A percentile compares a stretch with the other conserved stretches of the same genome.
These are phyloP conservation scores for Heteromyza rotundicornis DNA, from an alignment of 2,888 invertebrate species.

Conservation along the genomic window DNA sequence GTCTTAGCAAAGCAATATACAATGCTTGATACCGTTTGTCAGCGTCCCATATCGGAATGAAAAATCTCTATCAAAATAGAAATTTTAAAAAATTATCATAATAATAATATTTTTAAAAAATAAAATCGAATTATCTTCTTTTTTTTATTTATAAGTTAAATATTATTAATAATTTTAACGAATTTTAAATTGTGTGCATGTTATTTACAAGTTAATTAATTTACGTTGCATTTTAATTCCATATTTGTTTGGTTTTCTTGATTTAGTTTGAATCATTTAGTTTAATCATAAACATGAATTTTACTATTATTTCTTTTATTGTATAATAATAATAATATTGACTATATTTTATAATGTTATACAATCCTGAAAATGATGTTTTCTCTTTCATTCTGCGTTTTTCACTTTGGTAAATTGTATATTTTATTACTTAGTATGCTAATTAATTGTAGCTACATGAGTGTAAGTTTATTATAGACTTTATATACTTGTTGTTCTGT, in stretches of 20 bases:
- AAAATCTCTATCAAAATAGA: too few relatives aligned
- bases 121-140: slow-evolving; percentile 26
- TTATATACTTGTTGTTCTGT: neutral
- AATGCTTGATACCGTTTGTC: too few relatives aligned
- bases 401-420: slow-evolving; percentile 31
- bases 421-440: slow-evolving; percentile 48
- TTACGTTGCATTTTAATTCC: slow-evolving; percentile 19
- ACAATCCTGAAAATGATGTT: slow-evolving; percentile 49
- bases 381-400: slow-evolving; percentile 1
- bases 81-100: too few relatives aligned
- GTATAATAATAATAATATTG: slow-evolving; percentile 31
- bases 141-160: slow-evolving; percentile 14
- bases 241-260: slow-evolving; percentile 20
- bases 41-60: too few relatives aligned
- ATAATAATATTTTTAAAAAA: slow-evolving; percentile 38
- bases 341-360: slow-evolving; percentile 48
- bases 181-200: slow-evolving; percentile 34
- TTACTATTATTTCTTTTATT: slow-evolving; percentile 15
- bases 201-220: slow-evolving; percentile 38
- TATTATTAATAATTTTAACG: neutral
- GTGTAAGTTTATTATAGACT: slow-evolving; percentile 27
- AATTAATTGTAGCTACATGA: slow-evolving; percentile 48
- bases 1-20: too few relatives aligned
- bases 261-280: slow-evolving; percentile 18
- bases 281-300: slow-evolving; percentile 26